Percentiles rank a stretch among this genome's conserved stretches.
phyloP scores from a whole-genome alignment of 2,888 invertebrate genomes.

The Tenthredo distinguenda region DNA sequence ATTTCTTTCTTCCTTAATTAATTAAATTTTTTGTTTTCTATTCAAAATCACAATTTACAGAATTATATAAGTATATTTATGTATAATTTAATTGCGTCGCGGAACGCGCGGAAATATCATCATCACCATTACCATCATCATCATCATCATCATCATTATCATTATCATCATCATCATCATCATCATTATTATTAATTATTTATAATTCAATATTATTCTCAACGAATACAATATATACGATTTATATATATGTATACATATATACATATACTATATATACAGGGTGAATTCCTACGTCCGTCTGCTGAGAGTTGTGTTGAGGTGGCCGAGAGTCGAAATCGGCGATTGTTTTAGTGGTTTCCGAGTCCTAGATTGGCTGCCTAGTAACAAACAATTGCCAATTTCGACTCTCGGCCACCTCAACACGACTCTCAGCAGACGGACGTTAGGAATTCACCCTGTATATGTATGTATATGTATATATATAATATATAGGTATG shows the following conservation, averaged over 20 bases:
- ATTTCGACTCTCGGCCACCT: no score
- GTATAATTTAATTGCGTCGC: slow-evolving; percentile 64
- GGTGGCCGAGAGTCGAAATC: no score
- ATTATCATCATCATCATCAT: neutral
- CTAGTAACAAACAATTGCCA: no score
- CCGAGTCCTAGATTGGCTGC: no score
- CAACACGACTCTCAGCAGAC: no score
- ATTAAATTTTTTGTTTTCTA: slow-evolving; percentile 59
- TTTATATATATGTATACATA: neutral
- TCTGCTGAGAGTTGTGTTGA: no score
- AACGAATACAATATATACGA: slow-evolving; percentile 14
- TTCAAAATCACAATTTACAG: slow-evolving; percentile 76
- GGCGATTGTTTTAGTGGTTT: no score
- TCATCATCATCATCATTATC: slow-evolving; percentile 57
- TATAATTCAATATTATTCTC: neutral
- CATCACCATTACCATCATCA: slow-evolving; percentile 52
- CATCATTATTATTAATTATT: slow-evolving; percentile 56
- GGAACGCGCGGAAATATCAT: slow-evolving; percentile 73
- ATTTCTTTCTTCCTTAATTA: neutral
- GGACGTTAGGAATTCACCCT: no score
- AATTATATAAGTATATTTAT: slow-evolving; percentile 62
- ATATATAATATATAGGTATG: neutral
- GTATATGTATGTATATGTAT: neutral
- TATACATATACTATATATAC: neutral
- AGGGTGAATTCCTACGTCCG: no score